phyloP scores from a whole-genome alignment of 2,113 vertebrate genomes.

The Dipodomys spectabilis region DNA sequence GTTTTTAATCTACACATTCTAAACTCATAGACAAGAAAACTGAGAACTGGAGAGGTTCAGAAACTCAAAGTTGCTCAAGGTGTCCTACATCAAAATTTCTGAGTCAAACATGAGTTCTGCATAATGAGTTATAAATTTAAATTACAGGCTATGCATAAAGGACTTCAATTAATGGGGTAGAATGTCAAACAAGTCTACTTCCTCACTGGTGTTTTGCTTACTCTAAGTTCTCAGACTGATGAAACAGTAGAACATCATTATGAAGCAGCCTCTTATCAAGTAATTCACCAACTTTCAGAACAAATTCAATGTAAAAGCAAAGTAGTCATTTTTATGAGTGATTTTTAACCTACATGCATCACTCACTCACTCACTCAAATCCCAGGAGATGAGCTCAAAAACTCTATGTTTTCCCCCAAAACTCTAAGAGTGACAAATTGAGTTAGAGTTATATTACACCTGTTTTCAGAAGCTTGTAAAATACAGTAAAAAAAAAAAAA shows the following conservation, averaged over 20 bases:
- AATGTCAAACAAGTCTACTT: neutral
- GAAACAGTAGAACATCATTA: constrained; percentile 18
- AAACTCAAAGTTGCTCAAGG: neutral
- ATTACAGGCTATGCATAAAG: neutral
- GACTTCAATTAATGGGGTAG: neutral
- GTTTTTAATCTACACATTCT: neutral
- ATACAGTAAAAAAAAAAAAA: neutral
- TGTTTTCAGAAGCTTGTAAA: constrained; percentile 39
- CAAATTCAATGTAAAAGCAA: constrained; percentile 10
- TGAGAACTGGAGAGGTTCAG: neutral
- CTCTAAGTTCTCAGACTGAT: neutral
- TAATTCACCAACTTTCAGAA: constrained; percentile 54
- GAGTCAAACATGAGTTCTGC: constrained; percentile 8
- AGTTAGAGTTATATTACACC: neutral
- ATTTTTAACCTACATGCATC: neutral
- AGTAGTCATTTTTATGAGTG: neutral
- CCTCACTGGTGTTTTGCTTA: constrained; percentile 47
- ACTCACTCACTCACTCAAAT: constrained; percentile 23
- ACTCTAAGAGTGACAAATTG: neutral
- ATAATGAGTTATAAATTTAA: neutral
- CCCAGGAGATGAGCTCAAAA: constrained; percentile 38
- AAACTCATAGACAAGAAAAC: neutral
- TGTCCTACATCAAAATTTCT: neutral
- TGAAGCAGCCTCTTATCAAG: neutral
- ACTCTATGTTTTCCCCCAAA: neutral